phyloP scores from a whole-genome alignment of 2,113 vertebrate genomes.

The Eupsittula cactorum region DNA sequence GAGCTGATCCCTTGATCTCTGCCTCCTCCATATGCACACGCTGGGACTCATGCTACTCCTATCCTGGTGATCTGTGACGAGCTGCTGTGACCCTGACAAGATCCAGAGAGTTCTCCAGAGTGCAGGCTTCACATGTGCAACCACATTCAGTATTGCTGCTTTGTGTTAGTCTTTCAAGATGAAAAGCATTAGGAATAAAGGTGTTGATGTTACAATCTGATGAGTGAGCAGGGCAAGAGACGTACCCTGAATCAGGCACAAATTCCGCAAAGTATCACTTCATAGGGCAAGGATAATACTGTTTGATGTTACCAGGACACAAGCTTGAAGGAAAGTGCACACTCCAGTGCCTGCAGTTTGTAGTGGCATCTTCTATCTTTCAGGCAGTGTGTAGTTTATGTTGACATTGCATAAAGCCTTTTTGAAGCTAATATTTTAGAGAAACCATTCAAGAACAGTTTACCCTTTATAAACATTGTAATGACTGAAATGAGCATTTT shows the following conservation, averaged over 20 bases:
- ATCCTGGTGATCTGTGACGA: accelerated
- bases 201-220: background rate
- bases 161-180: background rate
- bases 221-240: background rate
- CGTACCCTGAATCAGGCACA: background rate
- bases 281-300: background rate
- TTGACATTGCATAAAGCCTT: background rate
- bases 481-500: background rate
- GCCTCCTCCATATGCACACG: accelerated
- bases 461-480: background rate
- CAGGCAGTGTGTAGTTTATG: background rate
- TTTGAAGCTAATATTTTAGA: background rate
- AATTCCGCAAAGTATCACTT: background rate
- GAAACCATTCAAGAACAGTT: background rate
- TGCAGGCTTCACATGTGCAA: background rate
- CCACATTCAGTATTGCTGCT: background rate
- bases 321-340: background rate
- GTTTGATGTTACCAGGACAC: background rate
- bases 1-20: background rate
- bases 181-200: background rate
- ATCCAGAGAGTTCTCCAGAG: background rate
- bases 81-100: background rate
- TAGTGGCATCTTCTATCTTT: background rate
- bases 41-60: background rate
- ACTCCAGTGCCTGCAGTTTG: accelerated